phyloP scores from a whole-genome alignment of 2,113 vertebrate species.

The Brachionichthys hirsutus region DNA sequence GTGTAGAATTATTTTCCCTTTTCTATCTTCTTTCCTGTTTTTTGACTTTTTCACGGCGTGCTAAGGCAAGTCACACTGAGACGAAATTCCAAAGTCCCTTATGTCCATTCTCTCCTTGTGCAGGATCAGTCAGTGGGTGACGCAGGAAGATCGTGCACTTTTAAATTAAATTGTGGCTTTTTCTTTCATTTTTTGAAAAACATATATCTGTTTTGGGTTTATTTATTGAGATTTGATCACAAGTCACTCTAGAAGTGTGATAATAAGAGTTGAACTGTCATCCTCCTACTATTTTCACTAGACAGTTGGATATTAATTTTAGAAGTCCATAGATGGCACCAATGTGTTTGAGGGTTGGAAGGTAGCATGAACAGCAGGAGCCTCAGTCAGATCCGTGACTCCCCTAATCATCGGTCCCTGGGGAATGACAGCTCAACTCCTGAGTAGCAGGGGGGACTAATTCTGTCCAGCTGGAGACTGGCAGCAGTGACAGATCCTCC shows the following conservation, averaged over 20 bases:
- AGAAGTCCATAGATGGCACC: constrained; percentile 44
- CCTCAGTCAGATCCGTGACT: constrained; percentile 33
- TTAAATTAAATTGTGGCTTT: not conserved
- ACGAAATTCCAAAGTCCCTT: constrained; percentile 53
- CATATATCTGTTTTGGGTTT: too few species aligned
- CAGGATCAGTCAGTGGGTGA: constrained; percentile 47
- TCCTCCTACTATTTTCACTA: constrained; percentile 9
- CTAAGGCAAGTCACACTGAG: constrained; percentile 10
- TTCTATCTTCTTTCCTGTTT: constrained; percentile 48
- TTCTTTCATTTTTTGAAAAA: not conserved
- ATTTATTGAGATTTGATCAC: too few species aligned
- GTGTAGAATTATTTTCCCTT: constrained; percentile 11
- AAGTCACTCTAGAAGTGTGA: too few species aligned
- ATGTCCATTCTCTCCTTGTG: constrained; percentile 39
- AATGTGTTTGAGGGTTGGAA: constrained; percentile 17
- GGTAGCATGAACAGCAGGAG: constrained; percentile 54
- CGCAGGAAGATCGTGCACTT: constrained; percentile 68
- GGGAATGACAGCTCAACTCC: constrained; percentile 53
- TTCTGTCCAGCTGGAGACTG: constrained; percentile 67
- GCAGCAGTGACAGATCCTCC: constrained; percentile 55
- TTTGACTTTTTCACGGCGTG: constrained; percentile 25
- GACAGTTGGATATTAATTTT: constrained; percentile 50
- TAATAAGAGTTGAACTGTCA: not conserved
- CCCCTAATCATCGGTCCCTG: constrained; percentile 43
- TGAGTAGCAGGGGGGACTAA: constrained; percentile 52